Evolutionary conservation across 2,797 vertebrate genomes (phyloP), one percentile per base, ranked within the genome.

Genomic region (Mionectes olivaceus): DNA sequence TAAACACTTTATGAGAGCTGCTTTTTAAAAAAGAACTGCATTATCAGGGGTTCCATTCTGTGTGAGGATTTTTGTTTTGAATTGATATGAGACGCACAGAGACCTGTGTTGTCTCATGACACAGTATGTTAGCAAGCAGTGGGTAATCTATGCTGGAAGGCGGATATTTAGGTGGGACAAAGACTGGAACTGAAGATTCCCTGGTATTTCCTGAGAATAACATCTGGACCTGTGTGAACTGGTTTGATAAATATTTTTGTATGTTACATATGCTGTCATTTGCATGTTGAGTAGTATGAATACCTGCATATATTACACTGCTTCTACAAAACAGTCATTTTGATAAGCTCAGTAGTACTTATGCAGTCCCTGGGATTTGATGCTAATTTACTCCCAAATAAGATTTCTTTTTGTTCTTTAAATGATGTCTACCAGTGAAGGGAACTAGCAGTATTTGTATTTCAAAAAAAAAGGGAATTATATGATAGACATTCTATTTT

Each of bases 161-260:
- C n/a, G 10, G 7, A 56, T 84, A 27, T 80, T 87, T 92, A 73
- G 59, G 55, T 63, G 50, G 61, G 55, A 63, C 61, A 69, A 44
- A 85, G 53, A 44, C 52, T 81, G 46, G 55, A 93, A 73, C 28
- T 92, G 83, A 89, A 89, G 69, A 92, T 93, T 93, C 61, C 46
- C 23, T 86, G 43, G 55, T 22, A 65, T 89, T 95, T 93, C 75
- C 89, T 71, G 86, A 93, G 43, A 93, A 91, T 65, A 93, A 91
- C 84, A 93, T 92, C 65, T 89, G 37, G 23, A 78, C 83, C 87
- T 41, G 32, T 81, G 69, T 90, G 76, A 95, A 89, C 33, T 88
- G 61, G 52, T 85, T 95, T 93, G 56, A 67, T 89, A 92, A 96
- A 91, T 94, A 81, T 86, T 96, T 87, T 89, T 86, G 17, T 83